A percentile compares a stretch with the other conserved stretches of the same genome.
Conservation (phyloP, 2,113 vertebrate species). For the Dipodomys stephensi region DNA sequence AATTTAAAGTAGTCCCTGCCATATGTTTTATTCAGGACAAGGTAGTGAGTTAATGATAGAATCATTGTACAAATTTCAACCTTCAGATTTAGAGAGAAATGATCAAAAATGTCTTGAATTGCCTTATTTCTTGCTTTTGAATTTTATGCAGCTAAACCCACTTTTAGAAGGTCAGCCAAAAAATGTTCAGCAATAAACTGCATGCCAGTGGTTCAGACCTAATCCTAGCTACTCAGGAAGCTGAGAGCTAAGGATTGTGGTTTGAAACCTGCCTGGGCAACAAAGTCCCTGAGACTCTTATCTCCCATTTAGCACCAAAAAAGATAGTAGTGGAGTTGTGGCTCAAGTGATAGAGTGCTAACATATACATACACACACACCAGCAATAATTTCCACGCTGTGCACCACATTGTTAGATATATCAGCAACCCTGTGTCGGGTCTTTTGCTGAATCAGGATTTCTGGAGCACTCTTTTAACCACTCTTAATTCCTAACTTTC, state of each 20-base stretch:
- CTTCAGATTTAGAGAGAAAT: background rate
- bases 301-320: too few species aligned
- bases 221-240: too few species aligned
- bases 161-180: background rate
- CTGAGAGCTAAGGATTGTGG: too few species aligned
- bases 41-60: conserved; percentile 17
- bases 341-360: background rate
- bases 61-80: background rate
- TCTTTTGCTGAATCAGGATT: background rate
- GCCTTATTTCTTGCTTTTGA: background rate
- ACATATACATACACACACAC: too few species aligned
- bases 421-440: too few species aligned
- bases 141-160: background rate
- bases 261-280: too few species aligned
- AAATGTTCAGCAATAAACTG: background rate
- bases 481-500: background rate
- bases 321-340: background rate
- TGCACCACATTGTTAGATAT: too few species aligned
- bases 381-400: too few species aligned
- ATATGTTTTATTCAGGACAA: conserved; percentile 21
- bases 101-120: background rate
- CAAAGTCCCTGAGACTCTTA: too few species aligned
- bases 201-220: too few species aligned
- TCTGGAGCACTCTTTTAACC: background rate
- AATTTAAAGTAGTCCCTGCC: background rate